A percentile compares a stretch with the other conserved stretches of the same genome.
These are phyloP conservation scores for Hormiphora californensis DNA, from an alignment of 37 sponge, comb jelly and placozoan species.

Conservation along the genomic window DNA sequence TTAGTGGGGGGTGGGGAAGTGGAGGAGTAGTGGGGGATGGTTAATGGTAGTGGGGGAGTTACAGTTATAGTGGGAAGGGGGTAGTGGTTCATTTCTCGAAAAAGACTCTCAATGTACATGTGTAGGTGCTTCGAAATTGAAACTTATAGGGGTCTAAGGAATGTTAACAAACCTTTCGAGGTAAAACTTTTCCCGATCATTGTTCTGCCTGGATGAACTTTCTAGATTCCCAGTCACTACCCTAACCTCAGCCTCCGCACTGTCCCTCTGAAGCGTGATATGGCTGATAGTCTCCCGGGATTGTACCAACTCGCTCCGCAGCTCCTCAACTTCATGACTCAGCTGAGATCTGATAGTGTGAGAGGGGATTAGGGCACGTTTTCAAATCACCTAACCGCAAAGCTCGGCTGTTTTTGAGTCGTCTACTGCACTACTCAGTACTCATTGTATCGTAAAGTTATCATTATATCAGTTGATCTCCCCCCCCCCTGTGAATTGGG, in stretches of 20 bases:
- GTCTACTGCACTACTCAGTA: neutral
- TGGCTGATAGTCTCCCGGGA: neutral
- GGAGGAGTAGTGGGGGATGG: neutral
- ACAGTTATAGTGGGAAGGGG: neutral
- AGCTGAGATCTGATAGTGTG: neutral
- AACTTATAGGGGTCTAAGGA: too few species aligned
- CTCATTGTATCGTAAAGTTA: neutral
- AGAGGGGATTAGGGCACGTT: neutral
- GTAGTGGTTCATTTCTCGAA: too few species aligned
- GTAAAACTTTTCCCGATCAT: slow-evolving; percentile 14
- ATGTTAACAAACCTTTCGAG: slow-evolving; percentile 44
- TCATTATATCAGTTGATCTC: neutral
- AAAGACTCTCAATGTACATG: too few species aligned
- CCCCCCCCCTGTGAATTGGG: neutral
- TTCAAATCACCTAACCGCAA: neutral
- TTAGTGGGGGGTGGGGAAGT: neutral
- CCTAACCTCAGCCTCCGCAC: neutral
- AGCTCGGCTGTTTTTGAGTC: neutral
- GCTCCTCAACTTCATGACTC: slow-evolving; percentile 23
- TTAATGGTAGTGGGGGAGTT: neutral
- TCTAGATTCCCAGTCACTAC: slow-evolving; percentile 17
- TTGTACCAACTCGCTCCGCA: slow-evolving; percentile 5
- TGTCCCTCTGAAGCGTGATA: neutral
- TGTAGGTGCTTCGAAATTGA: neutral
- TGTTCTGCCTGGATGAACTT: neutral